Conservation (phyloP, 2,888 invertebrate genomes). For the Mesorhabditis spiculigera region DNA sequence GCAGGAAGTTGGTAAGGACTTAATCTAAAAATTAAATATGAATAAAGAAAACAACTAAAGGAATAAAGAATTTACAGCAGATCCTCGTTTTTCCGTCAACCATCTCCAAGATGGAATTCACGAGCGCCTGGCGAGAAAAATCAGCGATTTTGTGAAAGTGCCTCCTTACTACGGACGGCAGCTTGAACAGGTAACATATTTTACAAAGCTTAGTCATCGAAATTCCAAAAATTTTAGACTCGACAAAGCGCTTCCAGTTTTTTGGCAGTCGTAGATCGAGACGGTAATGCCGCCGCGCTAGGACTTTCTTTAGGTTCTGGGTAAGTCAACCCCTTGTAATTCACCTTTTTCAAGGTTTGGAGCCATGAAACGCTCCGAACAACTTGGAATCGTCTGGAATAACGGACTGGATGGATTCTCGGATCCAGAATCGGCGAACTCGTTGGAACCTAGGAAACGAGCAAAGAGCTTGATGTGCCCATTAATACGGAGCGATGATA, state of each 20-base stretch:
- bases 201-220: neutral
- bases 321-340: neutral
- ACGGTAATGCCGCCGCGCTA: neutral
- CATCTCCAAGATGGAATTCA: too few species aligned
- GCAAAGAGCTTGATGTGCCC: neutral
- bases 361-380: neutral
- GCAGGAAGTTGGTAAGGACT: neutral
- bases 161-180: neutral
- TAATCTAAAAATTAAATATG: neutral
- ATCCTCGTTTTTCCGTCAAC: neutral
- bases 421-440: neutral
- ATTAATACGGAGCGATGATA: too few species aligned
- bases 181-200: neutral
- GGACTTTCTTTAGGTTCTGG: neutral
- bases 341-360: conserved; percentile 4
- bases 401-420: neutral
- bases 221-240: neutral
- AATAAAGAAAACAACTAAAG: neutral
- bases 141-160: too few species aligned
- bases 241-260: neutral
- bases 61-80: neutral
- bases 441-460: neutral
- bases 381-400: neutral
- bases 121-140: too few species aligned
- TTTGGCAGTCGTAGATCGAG: neutral